Evolutionary conservation across 2,888 invertebrate genomes (phyloP).

Genomic region (Ceriagrion tenellum): DNA sequence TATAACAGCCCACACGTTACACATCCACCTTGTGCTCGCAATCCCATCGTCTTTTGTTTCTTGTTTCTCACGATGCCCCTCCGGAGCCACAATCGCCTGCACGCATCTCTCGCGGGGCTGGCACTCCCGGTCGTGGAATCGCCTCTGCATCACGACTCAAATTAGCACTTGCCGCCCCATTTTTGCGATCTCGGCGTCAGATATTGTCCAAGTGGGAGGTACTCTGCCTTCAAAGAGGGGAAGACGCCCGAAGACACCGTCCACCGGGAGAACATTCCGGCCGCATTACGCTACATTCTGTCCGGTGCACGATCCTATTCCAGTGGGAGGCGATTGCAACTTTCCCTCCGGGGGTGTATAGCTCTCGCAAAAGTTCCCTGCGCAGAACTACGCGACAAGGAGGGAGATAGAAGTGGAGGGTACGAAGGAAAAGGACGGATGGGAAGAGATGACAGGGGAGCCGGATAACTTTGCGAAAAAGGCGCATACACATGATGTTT

Average conservation of each 20-base stretch:
- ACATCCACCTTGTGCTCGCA: not conserved
- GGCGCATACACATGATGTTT: too few relatives aligned
- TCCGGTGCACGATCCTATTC: too few relatives aligned
- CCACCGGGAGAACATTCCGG: not conserved
- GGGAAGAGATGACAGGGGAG: too few relatives aligned
- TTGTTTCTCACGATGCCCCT: not conserved
- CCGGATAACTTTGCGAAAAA: too few relatives aligned
- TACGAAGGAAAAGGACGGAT: too few relatives aligned
- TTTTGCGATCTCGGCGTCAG: not conserved
- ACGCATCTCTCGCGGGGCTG: not conserved
- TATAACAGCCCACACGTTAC: not conserved
- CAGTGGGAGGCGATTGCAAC: too few relatives aligned
- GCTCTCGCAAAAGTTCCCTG: too few relatives aligned
- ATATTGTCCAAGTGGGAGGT: not conserved
- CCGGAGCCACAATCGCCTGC: not conserved
- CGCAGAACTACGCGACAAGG: too few relatives aligned
- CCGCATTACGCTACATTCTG: not conserved
- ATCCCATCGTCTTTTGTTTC: not conserved
- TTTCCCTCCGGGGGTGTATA: too few relatives aligned
- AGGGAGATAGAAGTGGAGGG: too few relatives aligned
- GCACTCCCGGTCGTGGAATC: not conserved
- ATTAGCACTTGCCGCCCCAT: constrained; percentile 23
- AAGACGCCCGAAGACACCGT: not conserved
- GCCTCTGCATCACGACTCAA: constrained; percentile 28
- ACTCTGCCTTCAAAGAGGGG: not conserved